These are phyloP conservation scores for Porites lutea DNA, from an alignment of 64 coral and sea anemone species.

Conservation along the genomic window DNA sequence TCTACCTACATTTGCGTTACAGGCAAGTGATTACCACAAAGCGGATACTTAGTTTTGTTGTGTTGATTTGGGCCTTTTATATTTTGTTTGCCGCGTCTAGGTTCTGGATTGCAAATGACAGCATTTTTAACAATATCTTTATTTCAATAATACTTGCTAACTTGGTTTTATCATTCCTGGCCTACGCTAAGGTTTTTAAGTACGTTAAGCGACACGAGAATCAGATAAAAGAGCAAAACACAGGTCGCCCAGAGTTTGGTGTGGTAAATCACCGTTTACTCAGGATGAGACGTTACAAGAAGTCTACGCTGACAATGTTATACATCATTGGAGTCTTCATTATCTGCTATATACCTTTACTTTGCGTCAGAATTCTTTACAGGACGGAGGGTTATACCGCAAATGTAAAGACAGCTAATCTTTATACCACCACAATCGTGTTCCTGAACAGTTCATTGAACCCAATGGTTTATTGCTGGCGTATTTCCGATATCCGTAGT, in stretches of 20 bases:
- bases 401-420: constrained; percentile 7
- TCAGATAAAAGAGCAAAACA: constrained; percentile 32
- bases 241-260: neutral
- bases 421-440: constrained; percentile 30
- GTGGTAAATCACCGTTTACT: neutral
- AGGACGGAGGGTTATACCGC: neutral
- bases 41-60: constrained; percentile 5
- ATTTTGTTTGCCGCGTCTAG: constrained; percentile 14
- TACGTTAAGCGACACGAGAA: constrained; percentile 40
- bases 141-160: constrained; percentile 19
- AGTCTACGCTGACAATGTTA: constrained; percentile 70
- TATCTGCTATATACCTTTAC: constrained; percentile 56
- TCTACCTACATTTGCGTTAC: constrained; percentile 54
- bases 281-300: constrained; percentile 47
- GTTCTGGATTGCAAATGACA: constrained; percentile 25
- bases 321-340: constrained; percentile 65
- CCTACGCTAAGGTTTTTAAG: constrained; percentile 41
- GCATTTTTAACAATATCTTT: neutral
- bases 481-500: constrained; percentile 45
- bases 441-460: constrained; percentile 71
- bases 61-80: neutral
- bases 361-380: constrained; percentile 50
- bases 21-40: constrained; percentile 35
- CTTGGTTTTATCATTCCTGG: constrained; percentile 23
- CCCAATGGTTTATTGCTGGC: constrained; percentile 76